These are phyloP conservation scores for Pao palembangensis DNA, from an alignment of 2,113 vertebrate genomes.

Conservation along the genomic window DNA sequence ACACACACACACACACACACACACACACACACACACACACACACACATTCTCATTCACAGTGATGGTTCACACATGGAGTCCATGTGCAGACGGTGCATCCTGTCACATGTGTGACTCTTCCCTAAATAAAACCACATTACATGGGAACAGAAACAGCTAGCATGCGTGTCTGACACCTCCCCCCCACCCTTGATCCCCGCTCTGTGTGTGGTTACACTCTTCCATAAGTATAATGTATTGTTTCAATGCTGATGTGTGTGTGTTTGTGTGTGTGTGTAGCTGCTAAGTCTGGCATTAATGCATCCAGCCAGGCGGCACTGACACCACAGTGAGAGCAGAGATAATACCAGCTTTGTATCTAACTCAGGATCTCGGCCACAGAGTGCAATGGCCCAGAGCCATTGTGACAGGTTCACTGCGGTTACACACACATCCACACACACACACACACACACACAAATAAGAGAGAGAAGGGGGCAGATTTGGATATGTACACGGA, in stretches of 20 bases:
- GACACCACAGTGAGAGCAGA: slow-evolving; percentile 54
- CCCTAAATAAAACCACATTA: slow-evolving; percentile 8
- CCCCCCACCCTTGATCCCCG: slow-evolving; percentile 1
- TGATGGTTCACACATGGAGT: neutral
- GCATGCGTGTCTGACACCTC: slow-evolving; percentile 40
- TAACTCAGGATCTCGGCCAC: slow-evolving; percentile 48
- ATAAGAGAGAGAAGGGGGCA: neutral
- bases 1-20: slow-evolving; percentile 3
- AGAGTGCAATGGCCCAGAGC: slow-evolving; percentile 56
- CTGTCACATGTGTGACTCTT: slow-evolving; percentile 11
- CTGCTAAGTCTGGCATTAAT: slow-evolving; percentile 48
- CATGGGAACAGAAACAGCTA: slow-evolving; percentile 39
- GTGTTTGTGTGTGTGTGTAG: slow-evolving; percentile 26
- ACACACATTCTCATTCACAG: neutral
- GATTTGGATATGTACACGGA: neutral
- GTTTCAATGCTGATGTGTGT: slow-evolving; percentile 27
- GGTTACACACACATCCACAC: slow-evolving; percentile 37
- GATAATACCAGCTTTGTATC: slow-evolving; percentile 69
- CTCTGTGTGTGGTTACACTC: slow-evolving; percentile 21
- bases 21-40: slow-evolving; percentile 15
- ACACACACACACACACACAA: neutral
- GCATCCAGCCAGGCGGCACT: slow-evolving; percentile 62
- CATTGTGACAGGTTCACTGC: slow-evolving; percentile 63
- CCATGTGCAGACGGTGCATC: neutral
- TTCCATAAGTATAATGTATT: slow-evolving; percentile 30